phyloP scores from a whole-genome alignment of 2,888 invertebrate species.

The Drosophila parthenogenetica region DNA sequence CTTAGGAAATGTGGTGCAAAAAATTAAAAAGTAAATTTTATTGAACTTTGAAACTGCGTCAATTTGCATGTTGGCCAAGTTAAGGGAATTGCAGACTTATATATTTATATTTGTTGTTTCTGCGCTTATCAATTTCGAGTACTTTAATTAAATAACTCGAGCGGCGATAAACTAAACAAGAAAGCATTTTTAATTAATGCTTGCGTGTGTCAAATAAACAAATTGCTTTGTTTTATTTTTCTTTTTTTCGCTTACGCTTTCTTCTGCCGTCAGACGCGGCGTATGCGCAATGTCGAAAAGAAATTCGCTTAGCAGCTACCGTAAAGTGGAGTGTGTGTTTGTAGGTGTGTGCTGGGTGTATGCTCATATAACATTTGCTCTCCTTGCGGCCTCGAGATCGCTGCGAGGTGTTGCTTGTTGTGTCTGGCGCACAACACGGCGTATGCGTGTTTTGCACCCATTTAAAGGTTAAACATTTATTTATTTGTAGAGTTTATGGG shows the following conservation, averaged over 20 bases:
- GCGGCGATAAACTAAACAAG: conserved; percentile 62
- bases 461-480: conserved; percentile 75
- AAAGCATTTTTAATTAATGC: conserved; percentile 71
- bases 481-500: conserved; percentile 68
- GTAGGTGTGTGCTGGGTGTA: conserved; percentile 16
- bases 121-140: conserved; percentile 36
- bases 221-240: conserved; percentile 26
- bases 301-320: conserved; percentile 47
- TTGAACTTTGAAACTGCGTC: conserved; percentile 47
- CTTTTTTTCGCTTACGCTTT: conserved; percentile 9
- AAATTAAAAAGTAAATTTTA: conserved; percentile 14
- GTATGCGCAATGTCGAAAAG: conserved; percentile 58
- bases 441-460: conserved; percentile 41
- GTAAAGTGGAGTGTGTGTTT: conserved; percentile 10
- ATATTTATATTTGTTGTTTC: background rate
- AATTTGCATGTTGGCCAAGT: conserved; percentile 50
- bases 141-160: conserved; percentile 52
- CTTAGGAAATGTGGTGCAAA: background rate
- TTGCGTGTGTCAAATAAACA: conserved; percentile 42
- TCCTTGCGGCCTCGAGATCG: conserved; percentile 60
- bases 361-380: conserved; percentile 51
- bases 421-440: conserved; percentile 42
- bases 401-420: conserved; percentile 70
- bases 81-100: conserved; percentile 17
- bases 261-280: conserved; percentile 47